Conservation (phyloP, 2,888 invertebrate species). For the Phragmatobia fuliginosa region DNA sequence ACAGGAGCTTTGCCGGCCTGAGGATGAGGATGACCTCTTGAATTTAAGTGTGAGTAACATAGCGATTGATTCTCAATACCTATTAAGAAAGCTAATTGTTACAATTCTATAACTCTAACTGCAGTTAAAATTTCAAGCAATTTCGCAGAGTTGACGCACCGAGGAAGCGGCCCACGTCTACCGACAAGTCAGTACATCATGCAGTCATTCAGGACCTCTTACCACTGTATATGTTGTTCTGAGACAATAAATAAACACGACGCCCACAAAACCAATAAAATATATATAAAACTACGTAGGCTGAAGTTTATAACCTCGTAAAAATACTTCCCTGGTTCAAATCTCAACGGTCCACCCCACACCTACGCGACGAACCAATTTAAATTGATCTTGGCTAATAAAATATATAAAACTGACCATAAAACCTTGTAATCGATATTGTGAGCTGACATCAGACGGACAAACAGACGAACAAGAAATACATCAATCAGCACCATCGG, state of each 20-base stretch:
- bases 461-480: slow-evolving; percentile 54
- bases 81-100: not conserved
- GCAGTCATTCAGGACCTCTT: slow-evolving; percentile 19
- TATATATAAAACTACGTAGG: slow-evolving; percentile 50
- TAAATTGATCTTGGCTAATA: slow-evolving; percentile 45
- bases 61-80: not conserved
- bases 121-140: not conserved
- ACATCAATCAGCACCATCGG: slow-evolving; percentile 58
- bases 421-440: slow-evolving; percentile 46
- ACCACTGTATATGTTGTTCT: slow-evolving; percentile 27
- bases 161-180: slow-evolving; percentile 5
- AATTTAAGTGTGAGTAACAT: too few relatives aligned
- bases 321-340: slow-evolving; percentile 46
- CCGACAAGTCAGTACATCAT: slow-evolving; percentile 13
- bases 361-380: slow-evolving; percentile 42
- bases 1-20: too few relatives aligned
- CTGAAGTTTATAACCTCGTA: slow-evolving; percentile 49
- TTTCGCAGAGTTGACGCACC: not conserved
- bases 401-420: slow-evolving; percentile 39
- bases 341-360: slow-evolving; percentile 40
- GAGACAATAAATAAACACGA: slow-evolving; percentile 49
- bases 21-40: too few relatives aligned
- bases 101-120: not conserved
- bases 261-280: slow-evolving; percentile 52
- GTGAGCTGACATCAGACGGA: slow-evolving; percentile 50